Percentiles rank a stretch among this genome's conserved stretches.
Conservation (phyloP, 2,888 invertebrate species). For the Crematogaster levior region DNA sequence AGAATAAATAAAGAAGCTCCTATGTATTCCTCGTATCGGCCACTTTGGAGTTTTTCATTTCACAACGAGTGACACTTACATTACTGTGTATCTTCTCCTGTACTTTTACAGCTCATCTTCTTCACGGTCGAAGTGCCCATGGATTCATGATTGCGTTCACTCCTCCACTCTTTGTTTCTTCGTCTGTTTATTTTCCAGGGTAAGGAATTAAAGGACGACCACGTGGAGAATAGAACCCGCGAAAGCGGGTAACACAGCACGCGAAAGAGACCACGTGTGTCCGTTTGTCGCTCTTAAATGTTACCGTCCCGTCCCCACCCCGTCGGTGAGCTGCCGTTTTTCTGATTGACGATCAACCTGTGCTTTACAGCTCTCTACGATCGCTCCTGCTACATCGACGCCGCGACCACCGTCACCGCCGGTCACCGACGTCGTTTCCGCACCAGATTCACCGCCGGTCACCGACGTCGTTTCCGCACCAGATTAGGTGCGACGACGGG, state of each 20-base stretch:
- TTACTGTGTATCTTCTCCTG: background rate
- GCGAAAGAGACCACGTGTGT: constrained; percentile 22
- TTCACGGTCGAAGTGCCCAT: background rate
- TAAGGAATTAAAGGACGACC: background rate
- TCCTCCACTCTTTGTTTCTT: background rate
- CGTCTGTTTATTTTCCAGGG: background rate
- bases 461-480: constrained; percentile 53
- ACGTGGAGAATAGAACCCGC: background rate
- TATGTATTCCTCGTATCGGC: background rate
- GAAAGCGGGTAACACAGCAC: constrained; percentile 12
- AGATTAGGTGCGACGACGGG: background rate
- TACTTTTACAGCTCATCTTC: background rate
- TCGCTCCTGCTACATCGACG: constrained; percentile 53
- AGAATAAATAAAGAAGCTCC: background rate
- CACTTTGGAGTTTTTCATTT: background rate
- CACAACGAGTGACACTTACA: background rate
- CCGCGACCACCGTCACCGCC: background rate
- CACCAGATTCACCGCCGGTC: constrained; percentile 25
- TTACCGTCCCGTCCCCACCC: constrained; percentile 51
- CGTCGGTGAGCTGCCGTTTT: constrained; percentile 27
- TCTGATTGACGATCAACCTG: constrained; percentile 62
- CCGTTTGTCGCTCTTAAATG: constrained; percentile 59
- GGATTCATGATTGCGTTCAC: background rate
- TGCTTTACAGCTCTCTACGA: constrained; percentile 68
- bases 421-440: constrained; percentile 55